phyloP scores from a whole-genome alignment of 2,888 invertebrate genomes.

The Trisateles emortualis region DNA sequence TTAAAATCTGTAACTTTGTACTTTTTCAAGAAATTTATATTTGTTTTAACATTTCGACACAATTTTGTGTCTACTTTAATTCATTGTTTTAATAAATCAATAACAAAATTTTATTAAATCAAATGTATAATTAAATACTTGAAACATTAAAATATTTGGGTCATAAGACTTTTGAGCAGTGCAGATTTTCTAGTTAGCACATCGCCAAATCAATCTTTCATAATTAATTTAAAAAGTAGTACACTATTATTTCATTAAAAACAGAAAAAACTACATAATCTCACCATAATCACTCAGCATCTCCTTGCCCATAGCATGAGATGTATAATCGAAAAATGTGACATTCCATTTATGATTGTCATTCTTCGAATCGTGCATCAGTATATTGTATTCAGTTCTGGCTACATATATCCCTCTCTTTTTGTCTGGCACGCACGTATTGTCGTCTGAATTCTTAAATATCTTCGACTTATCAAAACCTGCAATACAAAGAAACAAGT shows the following conservation, averaged over 20 bases:
- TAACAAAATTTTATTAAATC: too few species aligned
- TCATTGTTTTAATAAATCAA: too few species aligned
- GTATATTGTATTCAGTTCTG: conserved; percentile 96
- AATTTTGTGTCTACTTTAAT: too few species aligned
- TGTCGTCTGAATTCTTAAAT: conserved; percentile 78
- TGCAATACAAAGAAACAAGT: conserved; percentile 42
- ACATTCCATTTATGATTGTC: conserved; percentile 95
- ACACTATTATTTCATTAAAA: neutral
- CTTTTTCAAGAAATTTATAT: too few species aligned
- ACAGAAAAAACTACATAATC: conserved; percentile 24
- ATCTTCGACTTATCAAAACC: conserved; percentile 81
- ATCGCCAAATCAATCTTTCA: too few species aligned
- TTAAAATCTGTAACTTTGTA: too few species aligned
- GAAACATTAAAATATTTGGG: too few species aligned
- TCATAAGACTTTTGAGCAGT: too few species aligned
- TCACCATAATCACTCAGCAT: conserved; percentile 93
- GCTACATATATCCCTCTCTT: conserved; percentile 92
- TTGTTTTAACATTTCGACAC: too few species aligned
- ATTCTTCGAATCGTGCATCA: conserved; percentile 95
- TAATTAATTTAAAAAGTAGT: too few species aligned
- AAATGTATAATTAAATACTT: too few species aligned
- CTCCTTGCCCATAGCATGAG: conserved; percentile 92
- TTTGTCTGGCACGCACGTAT: conserved; percentile 90
- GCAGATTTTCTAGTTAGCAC: neutral
- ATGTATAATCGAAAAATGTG: conserved; percentile 98